Evolutionary conservation across 2,888 invertebrate genomes (phyloP).

Genomic region (Seira sanloemensis): DNA sequence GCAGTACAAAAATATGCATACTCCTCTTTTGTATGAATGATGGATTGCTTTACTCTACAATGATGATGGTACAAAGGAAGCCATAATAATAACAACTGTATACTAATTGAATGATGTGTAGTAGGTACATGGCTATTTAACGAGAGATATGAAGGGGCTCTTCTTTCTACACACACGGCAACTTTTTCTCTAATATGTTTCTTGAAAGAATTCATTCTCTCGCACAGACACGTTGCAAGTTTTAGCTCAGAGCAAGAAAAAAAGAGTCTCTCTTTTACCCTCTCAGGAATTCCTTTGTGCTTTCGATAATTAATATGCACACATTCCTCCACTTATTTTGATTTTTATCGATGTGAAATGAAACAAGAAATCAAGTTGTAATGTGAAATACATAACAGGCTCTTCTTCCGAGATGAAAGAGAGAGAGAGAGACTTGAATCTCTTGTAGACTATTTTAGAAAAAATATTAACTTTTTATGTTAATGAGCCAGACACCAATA

Average conservation of each 20-base stretch:
- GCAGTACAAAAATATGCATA: too few relatives aligned
- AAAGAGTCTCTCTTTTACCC: constrained; percentile 14
- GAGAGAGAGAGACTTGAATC: neutral
- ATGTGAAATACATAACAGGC: neutral
- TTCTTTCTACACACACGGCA: neutral
- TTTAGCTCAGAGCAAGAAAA: constrained; percentile 26
- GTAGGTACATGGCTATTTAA: neutral
- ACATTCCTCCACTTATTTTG: constrained; percentile 41
- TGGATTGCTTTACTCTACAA: constrained; percentile 26
- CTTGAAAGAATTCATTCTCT: constrained; percentile 8
- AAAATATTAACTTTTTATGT: neutral
- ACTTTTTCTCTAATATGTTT: neutral
- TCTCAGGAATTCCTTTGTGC: constrained; percentile 54
- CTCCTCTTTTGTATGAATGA: constrained; percentile 51
- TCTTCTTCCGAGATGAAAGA: neutral
- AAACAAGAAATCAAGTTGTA: neutral
- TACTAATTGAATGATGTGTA: constrained; percentile 1
- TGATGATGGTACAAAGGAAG: constrained; percentile 31
- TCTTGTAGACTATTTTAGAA: neutral
- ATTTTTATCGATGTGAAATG: neutral
- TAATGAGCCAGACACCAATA: constrained; percentile 4
- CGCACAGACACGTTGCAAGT: constrained; percentile 27
- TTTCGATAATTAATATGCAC: constrained; percentile 61
- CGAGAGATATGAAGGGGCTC: neutral
- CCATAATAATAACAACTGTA: constrained; percentile 1